A percentile compares a stretch with the other conserved stretches of the same genome.
These are phyloP conservation scores for Diorhabda elongata DNA, from an alignment of 1,140 invertebrate species.

Conservation along the genomic window DNA sequence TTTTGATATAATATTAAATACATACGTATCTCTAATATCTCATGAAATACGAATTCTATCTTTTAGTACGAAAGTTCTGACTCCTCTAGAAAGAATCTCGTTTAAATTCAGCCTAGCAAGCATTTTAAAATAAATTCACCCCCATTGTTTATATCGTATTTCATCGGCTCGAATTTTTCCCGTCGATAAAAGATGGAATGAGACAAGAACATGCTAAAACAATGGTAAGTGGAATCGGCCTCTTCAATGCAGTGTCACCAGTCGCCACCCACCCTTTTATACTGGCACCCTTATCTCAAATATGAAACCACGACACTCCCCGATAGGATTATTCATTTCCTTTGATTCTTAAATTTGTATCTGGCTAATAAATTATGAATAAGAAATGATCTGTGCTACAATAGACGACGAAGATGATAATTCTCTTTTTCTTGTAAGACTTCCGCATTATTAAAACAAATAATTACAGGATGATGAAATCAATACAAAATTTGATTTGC, in stretches of 20 bases:
- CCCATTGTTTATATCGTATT: conserved; percentile 35
- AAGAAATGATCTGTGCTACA: conserved; percentile 10
- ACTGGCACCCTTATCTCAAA: conserved; percentile 30
- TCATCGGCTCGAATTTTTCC: conserved; percentile 32
- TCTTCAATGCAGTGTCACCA: conserved; percentile 29
- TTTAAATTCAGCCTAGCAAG: conserved; percentile 13
- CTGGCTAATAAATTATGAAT: conserved; percentile 17
- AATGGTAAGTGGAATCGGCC: conserved; percentile 33
- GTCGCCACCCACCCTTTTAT: conserved; percentile 18
- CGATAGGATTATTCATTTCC: conserved; percentile 27
- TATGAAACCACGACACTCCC: conserved; percentile 17
- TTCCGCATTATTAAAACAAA: too few species aligned
- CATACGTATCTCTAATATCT: too few species aligned
- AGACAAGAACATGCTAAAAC: conserved; percentile 40
- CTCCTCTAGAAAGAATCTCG: neutral
- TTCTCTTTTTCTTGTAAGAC: too few species aligned
- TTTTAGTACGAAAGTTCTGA: too few species aligned
- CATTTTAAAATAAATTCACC: conserved; percentile 26
- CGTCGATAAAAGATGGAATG: conserved; percentile 35
- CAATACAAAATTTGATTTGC: too few species aligned
- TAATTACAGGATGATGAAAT: too few species aligned
- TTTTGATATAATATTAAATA: too few species aligned
- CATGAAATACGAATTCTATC: too few species aligned
- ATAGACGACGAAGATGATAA: neutral
- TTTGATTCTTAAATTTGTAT: conserved; percentile 22